phyloP scores from a whole-genome alignment of 35 echinoderm and acorn worm genomes.

The Apostichopus californicus region DNA sequence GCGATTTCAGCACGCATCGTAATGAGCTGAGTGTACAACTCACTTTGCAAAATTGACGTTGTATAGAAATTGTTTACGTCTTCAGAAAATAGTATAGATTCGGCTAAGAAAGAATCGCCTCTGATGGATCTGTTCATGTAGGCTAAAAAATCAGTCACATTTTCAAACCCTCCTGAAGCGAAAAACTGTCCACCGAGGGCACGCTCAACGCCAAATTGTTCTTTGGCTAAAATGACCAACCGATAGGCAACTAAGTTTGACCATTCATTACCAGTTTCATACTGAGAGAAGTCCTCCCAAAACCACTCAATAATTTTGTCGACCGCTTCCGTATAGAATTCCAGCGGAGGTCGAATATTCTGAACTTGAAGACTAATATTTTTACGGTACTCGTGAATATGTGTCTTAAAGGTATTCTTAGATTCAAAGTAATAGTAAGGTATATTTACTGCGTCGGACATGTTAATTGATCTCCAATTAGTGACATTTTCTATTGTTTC shows the following conservation, averaged over 20 bases:
- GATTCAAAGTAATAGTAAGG: slow-evolving; percentile 33
- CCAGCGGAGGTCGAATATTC: not conserved
- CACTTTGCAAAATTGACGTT: slow-evolving; percentile 7
- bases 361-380: not conserved
- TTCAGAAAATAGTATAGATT: slow-evolving; percentile 37
- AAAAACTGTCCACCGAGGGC: slow-evolving; percentile 67
- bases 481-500: slow-evolving; percentile 37
- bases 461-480: not conserved
- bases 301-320: slow-evolving; percentile 53
- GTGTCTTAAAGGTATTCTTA: slow-evolving; percentile 18
- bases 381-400: slow-evolving; percentile 40
- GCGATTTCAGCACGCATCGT: slow-evolving; percentile 45
- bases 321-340: slow-evolving; percentile 44
- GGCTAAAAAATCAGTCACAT: slow-evolving; percentile 43
- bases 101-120: slow-evolving; percentile 41
- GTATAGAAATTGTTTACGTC: slow-evolving; percentile 14
- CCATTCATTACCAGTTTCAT: slow-evolving; percentile 23
- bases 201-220: slow-evolving; percentile 62
- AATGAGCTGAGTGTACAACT: not conserved
- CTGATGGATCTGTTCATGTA: slow-evolving; percentile 55
- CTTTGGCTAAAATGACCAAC: slow-evolving; percentile 70
- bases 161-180: slow-evolving; percentile 52
- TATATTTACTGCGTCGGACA: not conserved
- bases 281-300: not conserved
- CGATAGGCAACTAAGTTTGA: slow-evolving; percentile 49